Conservation (phyloP, 1,140 invertebrate species). For the Sitodiplosis mosellana region DNA sequence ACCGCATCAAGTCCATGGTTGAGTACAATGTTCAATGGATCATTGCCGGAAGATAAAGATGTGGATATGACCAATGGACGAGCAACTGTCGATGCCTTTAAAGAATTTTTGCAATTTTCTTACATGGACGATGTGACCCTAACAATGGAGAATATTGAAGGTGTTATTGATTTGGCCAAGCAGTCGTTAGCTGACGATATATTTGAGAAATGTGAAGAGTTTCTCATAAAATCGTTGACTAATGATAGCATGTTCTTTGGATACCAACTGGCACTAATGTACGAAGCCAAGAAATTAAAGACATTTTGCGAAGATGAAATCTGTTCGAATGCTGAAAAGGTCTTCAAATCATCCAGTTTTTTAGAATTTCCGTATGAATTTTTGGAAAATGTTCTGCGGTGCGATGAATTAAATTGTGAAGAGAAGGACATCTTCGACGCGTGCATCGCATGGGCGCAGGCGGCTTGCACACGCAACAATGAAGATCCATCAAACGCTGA, state of each 20-base stretch:
- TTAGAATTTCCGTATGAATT: no score
- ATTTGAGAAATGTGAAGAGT: background rate
- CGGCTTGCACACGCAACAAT: background rate
- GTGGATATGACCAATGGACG: background rate
- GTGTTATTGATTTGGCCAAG: background rate
- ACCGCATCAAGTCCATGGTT: background rate
- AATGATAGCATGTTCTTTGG: background rate
- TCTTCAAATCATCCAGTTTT: no score
- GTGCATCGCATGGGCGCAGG: background rate
- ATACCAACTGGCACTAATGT: background rate
- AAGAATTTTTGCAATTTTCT: background rate
- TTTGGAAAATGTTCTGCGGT: no score
- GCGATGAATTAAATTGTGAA: background rate
- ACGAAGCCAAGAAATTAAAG: background rate
- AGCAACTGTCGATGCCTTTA: background rate
- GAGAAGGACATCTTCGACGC: background rate
- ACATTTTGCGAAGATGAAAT: background rate
- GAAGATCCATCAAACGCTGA: background rate
- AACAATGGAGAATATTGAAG: background rate
- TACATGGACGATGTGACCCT: background rate
- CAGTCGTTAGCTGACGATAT: background rate
- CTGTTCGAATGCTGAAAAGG: no score
- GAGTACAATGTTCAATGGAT: background rate
- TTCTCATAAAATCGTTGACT: background rate
- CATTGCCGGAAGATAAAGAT: background rate